These are phyloP conservation scores for Dasypogon diadema DNA, from an alignment of 2,888 invertebrate genomes.

Conservation along the genomic window DNA sequence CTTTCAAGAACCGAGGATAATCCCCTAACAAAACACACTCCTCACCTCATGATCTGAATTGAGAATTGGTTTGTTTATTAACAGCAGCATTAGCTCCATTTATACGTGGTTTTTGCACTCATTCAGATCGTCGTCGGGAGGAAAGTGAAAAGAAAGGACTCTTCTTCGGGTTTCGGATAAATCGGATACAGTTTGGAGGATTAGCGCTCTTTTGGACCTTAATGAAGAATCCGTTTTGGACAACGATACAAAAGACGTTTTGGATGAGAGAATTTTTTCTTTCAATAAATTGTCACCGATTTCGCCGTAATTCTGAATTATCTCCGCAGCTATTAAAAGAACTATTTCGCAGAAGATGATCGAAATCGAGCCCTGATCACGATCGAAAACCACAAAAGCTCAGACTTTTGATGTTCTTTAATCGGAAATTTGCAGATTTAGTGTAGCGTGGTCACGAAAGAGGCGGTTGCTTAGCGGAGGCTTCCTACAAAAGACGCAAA, in stretches of 20 bases:
- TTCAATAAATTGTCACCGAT: too few species aligned
- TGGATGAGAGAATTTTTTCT: too few species aligned
- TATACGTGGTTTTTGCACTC: neutral
- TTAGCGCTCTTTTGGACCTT: neutral
- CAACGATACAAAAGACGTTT: too few species aligned
- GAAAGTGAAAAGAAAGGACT: neutral
- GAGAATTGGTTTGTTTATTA: conserved; percentile 19
- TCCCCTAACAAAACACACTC: neutral
- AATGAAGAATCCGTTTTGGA: neutral
- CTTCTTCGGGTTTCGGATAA: neutral
- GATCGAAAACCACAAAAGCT: neutral
- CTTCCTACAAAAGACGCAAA: neutral
- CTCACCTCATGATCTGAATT: conserved; percentile 2
- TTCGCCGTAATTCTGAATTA: too few species aligned
- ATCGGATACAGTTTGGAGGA: neutral
- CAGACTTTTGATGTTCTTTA: too few species aligned
- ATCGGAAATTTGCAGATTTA: neutral
- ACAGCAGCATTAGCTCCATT: neutral
- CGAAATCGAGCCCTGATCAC: neutral
- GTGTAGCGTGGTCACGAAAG: neutral
- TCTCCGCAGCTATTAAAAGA: too few species aligned
- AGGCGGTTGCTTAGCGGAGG: neutral
- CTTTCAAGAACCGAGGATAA: neutral
- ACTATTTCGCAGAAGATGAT: neutral
- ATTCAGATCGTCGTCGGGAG: neutral